phyloP scores from a whole-genome alignment of 2,888 invertebrate genomes.

The Craniophora ligustri region DNA sequence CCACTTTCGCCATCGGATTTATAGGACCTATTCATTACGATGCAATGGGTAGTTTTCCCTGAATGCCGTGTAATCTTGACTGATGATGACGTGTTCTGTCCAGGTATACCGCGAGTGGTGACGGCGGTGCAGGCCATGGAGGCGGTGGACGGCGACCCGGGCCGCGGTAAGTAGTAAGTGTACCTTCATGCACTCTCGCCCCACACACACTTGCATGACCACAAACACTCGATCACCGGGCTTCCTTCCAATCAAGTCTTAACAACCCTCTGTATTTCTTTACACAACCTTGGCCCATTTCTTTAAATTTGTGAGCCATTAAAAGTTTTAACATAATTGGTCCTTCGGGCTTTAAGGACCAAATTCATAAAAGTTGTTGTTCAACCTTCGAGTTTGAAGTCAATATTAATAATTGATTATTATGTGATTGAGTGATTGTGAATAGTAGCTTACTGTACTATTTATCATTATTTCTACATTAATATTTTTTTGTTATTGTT shows the following conservation, averaged over 20 bases:
- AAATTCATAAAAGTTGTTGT: background rate
- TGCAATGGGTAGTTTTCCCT: too few relatives aligned
- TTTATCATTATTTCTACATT: too few relatives aligned
- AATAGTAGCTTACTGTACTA: conserved; percentile 46
- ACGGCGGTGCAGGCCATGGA: conserved; percentile 90
- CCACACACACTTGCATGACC: conserved; percentile 73
- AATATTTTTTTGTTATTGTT: too few relatives aligned
- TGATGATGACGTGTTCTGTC: conserved; percentile 2
- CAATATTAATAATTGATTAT: background rate
- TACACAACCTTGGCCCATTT: too few relatives aligned
- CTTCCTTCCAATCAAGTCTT: background rate
- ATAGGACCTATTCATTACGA: background rate
- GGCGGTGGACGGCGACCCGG: conserved; percentile 89
- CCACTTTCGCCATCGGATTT: too few relatives aligned
- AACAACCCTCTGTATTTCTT: background rate
- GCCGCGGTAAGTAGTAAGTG: conserved; percentile 96
- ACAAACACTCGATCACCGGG: conserved; percentile 58
- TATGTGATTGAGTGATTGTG: conserved; percentile 37
- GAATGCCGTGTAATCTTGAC: background rate
- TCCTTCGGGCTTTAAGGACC: background rate
- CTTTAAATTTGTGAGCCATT: too few relatives aligned
- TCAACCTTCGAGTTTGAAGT: background rate
- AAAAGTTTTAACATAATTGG: background rate
- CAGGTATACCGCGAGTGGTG: conserved; percentile 93
- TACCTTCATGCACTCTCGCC: conserved; percentile 87